A percentile compares a stretch with the other conserved stretches of the same genome.
Evolutionary conservation across 2,888 invertebrate genomes (phyloP).

Genomic region (Yponomeuta evonymella): DNA sequence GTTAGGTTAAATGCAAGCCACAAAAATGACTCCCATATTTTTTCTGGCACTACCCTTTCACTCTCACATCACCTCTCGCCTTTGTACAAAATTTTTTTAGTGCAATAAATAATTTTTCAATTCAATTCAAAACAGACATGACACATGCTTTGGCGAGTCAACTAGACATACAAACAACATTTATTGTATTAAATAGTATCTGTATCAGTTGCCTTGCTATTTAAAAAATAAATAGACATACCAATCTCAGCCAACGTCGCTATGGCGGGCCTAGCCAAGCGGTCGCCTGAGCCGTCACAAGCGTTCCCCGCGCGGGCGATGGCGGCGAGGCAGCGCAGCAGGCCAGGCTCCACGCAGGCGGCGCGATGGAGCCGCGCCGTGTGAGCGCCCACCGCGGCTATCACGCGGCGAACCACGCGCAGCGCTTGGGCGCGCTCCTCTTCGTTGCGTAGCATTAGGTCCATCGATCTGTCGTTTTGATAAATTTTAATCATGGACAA

Average conservation of each 20-base stretch:
- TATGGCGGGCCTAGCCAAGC: constrained; percentile 88
- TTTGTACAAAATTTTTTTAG: background rate
- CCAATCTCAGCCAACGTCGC: constrained; percentile 93
- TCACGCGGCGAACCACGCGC: constrained; percentile 82
- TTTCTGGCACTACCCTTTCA: too few species aligned
- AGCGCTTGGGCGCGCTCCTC: constrained; percentile 94
- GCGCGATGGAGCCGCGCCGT: constrained; percentile 79
- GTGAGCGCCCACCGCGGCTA: constrained; percentile 59
- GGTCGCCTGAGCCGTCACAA: constrained; percentile 83
- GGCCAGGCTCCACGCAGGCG: constrained; percentile 82
- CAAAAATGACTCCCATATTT: too few species aligned
- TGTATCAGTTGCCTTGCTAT: too few species aligned
- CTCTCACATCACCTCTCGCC: constrained; percentile 12
- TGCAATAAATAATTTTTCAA: background rate
- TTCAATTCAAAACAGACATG: too few species aligned
- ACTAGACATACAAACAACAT: too few species aligned
- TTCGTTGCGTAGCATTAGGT: constrained; percentile 92
- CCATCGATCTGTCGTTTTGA: constrained; percentile 82
- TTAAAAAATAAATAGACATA: constrained; percentile 42
- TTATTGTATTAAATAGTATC: too few species aligned
- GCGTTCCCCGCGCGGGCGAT: constrained; percentile 85
- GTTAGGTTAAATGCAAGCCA: too few species aligned
- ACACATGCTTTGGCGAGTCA: too few species aligned
- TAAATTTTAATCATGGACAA: too few species aligned
- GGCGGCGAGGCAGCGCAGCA: constrained; percentile 88